Conservation (phyloP, 1,140 invertebrate species). For the Zaprionus taronus region DNA sequence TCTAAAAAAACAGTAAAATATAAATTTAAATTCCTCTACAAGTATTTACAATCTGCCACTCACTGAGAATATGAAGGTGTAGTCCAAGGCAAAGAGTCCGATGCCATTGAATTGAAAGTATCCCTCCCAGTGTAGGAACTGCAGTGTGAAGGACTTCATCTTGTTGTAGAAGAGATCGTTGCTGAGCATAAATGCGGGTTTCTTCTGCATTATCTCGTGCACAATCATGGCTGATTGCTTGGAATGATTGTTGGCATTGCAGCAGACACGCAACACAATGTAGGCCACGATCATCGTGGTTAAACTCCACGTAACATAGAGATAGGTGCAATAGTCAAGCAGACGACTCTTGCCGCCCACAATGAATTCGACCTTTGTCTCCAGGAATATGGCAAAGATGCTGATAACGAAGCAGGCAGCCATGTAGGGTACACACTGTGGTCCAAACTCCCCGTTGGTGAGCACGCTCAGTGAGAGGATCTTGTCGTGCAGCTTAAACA, state of each 20-base stretch:
- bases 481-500: conserved; percentile 81
- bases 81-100: conserved; percentile 79
- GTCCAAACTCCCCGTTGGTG: conserved; percentile 77
- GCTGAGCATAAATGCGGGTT: conserved; percentile 81
- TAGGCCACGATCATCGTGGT: conserved; percentile 81
- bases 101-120: conserved; percentile 84
- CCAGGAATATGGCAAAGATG: conserved; percentile 82
- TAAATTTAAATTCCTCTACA: not conserved
- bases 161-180: conserved; percentile 83
- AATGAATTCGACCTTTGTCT: conserved; percentile 81
- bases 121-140: conserved; percentile 82
- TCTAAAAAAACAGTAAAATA: conserved; percentile 43
- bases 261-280: conserved; percentile 76
- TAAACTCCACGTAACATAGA: conserved; percentile 79
- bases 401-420: conserved; percentile 79
- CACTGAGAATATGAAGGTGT: conserved; percentile 84
- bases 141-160: conserved; percentile 84
- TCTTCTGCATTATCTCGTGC: conserved; percentile 84
- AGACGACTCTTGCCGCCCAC: conserved; percentile 67
- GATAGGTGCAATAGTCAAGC: conserved; percentile 69
- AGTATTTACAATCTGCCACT: conserved; percentile 11
- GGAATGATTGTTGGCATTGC: conserved; percentile 77
- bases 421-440: conserved; percentile 81
- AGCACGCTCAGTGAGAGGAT: conserved; percentile 76
- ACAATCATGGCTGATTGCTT: conserved; percentile 83